Evolutionary conservation across 2,888 invertebrate species (phyloP).

Genomic region (Pyralis farinalis): DNA sequence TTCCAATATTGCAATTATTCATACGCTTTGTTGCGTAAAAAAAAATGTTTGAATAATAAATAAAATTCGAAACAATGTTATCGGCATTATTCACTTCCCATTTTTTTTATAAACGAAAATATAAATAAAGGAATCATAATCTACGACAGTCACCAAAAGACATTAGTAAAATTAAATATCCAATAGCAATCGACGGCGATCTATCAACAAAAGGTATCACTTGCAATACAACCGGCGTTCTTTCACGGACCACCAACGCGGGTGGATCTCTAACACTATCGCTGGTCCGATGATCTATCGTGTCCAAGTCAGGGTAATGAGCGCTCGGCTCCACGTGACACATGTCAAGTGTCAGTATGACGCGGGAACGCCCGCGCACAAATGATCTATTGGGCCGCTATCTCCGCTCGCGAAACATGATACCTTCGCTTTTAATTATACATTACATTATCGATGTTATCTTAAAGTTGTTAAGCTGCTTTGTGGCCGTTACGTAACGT

Average conservation of each 20-base stretch:
- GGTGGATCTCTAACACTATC: constrained; percentile 69
- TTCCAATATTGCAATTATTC: no score
- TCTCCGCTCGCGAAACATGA: constrained; percentile 61
- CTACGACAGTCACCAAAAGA: no score
- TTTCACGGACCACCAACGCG: constrained; percentile 64
- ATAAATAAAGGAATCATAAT: no score
- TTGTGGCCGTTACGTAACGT: not conserved
- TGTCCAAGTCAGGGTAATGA: constrained; percentile 36
- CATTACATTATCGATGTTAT: constrained; percentile 24
- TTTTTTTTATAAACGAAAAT: no score
- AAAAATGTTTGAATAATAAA: no score
- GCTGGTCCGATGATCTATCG: constrained; percentile 68
- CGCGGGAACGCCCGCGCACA: constrained; percentile 65
- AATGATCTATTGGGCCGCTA: constrained; percentile 56
- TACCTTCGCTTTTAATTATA: constrained; percentile 58
- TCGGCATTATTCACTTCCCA: no score
- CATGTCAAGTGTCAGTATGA: constrained; percentile 70
- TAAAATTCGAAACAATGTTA: no score
- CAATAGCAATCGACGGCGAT: constrained; percentile 25
- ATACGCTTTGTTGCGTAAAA: no score
- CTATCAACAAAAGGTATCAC: no score
- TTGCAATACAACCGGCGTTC: constrained; percentile 57
- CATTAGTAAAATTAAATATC: not conserved
- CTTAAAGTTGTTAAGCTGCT: constrained; percentile 3
- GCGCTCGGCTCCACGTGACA: constrained; percentile 64